Percentiles rank a stretch among this genome's conserved stretches.
Evolutionary conservation across 2,888 invertebrate species (phyloP).

Genomic region (Deilephila elpenor): DNA sequence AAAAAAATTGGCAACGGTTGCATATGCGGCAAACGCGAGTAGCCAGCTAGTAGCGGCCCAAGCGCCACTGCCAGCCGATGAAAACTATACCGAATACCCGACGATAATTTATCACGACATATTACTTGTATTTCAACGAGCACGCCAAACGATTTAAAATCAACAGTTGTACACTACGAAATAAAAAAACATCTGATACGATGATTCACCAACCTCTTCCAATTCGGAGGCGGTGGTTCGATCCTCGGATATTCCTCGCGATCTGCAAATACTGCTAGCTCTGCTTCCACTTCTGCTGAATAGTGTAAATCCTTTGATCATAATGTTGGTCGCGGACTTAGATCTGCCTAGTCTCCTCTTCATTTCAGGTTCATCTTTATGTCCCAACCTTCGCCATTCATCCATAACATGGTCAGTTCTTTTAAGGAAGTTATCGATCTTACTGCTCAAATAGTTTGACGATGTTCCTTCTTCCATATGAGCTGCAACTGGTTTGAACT

Average conservation of each 20-base stretch:
- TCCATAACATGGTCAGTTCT: conserved; percentile 95
- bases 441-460: conserved; percentile 89
- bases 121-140: conserved; percentile 53
- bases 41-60: conserved; percentile 52
- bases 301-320: conserved; percentile 92
- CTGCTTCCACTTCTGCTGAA: conserved; percentile 83
- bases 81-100: conserved; percentile 55
- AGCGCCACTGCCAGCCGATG: conserved; percentile 60
- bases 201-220: conserved; percentile 85
- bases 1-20: conserved; percentile 69
- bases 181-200: conserved; percentile 40
- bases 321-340: conserved; percentile 91
- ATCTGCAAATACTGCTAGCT: conserved; percentile 82
- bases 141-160: conserved; percentile 49
- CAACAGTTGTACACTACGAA: conserved; percentile 45
- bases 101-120: conserved; percentile 61
- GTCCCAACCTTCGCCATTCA: conserved; percentile 91
- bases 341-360: conserved; percentile 85
- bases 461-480: conserved; percentile 91
- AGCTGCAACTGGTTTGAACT: conserved; percentile 89
- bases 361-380: conserved; percentile 81
- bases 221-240: conserved; percentile 86
- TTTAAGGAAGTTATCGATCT: conserved; percentile 91
- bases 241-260: conserved; percentile 86
- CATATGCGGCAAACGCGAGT: conserved; percentile 55